Evolutionary conservation across 2,797 vertebrate genomes (phyloP).

Genomic region (Leptatherina wallacei): DNA sequence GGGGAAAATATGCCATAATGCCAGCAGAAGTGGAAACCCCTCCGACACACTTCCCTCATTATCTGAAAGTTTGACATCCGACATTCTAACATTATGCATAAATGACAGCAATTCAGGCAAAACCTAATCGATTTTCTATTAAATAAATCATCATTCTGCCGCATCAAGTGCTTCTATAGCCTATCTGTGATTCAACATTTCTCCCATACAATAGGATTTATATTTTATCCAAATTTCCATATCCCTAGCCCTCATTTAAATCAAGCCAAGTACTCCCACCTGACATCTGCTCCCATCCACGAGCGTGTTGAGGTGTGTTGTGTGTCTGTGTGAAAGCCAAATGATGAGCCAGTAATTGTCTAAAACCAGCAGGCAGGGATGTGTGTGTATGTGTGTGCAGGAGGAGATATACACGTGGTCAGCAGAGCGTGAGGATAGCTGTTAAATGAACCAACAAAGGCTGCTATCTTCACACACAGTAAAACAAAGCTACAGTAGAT

Average conservation of each 20-base stretch:
- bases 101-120: background rate
- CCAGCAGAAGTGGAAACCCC: background rate
- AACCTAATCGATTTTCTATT: background rate
- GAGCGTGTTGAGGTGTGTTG: constrained; percentile 6
- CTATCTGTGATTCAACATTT: background rate
- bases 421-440: constrained; percentile 37
- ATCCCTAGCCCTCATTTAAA: constrained; percentile 27
- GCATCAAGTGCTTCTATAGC: background rate
- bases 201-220: constrained; percentile 12
- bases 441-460: constrained; percentile 36
- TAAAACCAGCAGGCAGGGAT: constrained; percentile 37
- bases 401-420: constrained; percentile 35
- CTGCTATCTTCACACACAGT: background rate
- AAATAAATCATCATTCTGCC: background rate
- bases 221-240: constrained; percentile 5
- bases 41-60: background rate
- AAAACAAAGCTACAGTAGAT: background rate
- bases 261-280: constrained; percentile 65
- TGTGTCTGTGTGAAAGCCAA: constrained; percentile 23
- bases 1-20: background rate
- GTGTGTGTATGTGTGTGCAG: constrained; percentile 1
- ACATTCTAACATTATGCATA: background rate
- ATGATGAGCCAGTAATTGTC: constrained; percentile 36
- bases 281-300: constrained; percentile 59
- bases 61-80: background rate